Evolutionary conservation across 2,797 vertebrate genomes (phyloP), one percentile per base, ranked within the genome.

Genomic region (Aplochiton taeniatus): DNA sequence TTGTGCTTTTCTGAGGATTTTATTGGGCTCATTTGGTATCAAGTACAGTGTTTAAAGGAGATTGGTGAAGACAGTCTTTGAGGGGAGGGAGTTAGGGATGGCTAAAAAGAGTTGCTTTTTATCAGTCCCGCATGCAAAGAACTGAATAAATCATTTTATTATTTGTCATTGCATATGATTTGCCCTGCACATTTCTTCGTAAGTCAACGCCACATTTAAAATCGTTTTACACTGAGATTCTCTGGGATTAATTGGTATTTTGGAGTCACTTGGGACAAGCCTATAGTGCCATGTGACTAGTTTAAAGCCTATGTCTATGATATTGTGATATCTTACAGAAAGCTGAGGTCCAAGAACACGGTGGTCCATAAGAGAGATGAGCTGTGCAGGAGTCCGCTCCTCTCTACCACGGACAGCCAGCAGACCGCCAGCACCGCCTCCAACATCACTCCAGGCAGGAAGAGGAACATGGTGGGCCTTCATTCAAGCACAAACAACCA

Each of bases 401-500:
- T 67, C 75, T 83, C 85, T 55, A 58, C 75, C 48, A 51, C 53
- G 55, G 56, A 80, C 17, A 0, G 13, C 60, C 72, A 73, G 49
- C 58, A 65, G 63, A 72, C 65, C 47, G 8, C 41, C 19, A 3
- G 61, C 14, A 13, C 14, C 70, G 0, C 44, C 80, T 69, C 70
- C 75, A 71, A 84, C 77, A 12, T 69, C 82, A 69, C 80, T 70
- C 14, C 66, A 4, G n/a, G 49, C 62, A 91, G 88, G 82, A 93
- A 93, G 90, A 92, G 89, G 58, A 83, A 78, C 62, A 69, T 82
- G 83, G 89, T 77, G 42, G n/a, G n/a, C n/a, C n/a, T n/a, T n/a
- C n/a, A n/a, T n/a, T n/a, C n/a, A n/a, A 83, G 86, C 54, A 0
- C 65, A 69, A 60, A 67, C 69, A 73, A 44, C 53, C 57, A 13